These are phyloP conservation scores for Ornithoptera alexandrae DNA, from an alignment of 2,888 invertebrate genomes.

Conservation along the genomic window DNA sequence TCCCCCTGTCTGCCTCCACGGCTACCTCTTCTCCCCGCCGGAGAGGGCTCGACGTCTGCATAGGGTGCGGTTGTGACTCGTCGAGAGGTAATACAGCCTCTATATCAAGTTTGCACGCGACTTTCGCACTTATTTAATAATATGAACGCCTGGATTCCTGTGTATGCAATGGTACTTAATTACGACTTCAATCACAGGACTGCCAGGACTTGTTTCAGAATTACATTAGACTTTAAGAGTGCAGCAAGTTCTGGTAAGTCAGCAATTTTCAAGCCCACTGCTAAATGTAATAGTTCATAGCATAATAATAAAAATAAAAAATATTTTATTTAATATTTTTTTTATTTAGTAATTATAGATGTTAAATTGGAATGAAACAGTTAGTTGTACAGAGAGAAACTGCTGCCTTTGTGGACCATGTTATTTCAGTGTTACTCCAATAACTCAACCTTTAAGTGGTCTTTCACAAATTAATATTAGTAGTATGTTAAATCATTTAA, in stretches of 20 bases:
- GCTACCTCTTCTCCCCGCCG: conserved; percentile 10
- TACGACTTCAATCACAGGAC: conserved; percentile 17
- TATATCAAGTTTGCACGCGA: conserved; percentile 7
- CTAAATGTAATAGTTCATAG: no score
- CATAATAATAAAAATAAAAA: no score
- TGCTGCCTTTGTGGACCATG: no score
- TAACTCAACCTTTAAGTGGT: no score
- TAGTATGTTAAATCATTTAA: no score
- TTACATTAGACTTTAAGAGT: conserved; percentile 16
- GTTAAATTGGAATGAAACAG: no score
- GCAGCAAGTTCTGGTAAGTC: conserved; percentile 7
- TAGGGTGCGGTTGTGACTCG: conserved; percentile 22
- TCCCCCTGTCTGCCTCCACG: conserved; percentile 26
- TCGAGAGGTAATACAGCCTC: conserved; percentile 25
- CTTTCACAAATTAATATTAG: no score
- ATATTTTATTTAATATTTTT: no score
- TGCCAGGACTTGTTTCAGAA: conserved; percentile 14
- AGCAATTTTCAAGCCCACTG: background rate
- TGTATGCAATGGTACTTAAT: conserved; percentile 13
- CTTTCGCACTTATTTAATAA: background rate
- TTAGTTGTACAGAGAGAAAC: no score
- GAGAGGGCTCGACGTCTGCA: conserved; percentile 22
- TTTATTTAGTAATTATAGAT: no score
- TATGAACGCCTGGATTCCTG: background rate
- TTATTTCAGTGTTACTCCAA: no score